Percentiles rank a stretch among this genome's conserved stretches.
These are phyloP conservation scores for Leucophenga maculata DNA, from an alignment of 2,888 invertebrate species.

Conservation along the genomic window DNA sequence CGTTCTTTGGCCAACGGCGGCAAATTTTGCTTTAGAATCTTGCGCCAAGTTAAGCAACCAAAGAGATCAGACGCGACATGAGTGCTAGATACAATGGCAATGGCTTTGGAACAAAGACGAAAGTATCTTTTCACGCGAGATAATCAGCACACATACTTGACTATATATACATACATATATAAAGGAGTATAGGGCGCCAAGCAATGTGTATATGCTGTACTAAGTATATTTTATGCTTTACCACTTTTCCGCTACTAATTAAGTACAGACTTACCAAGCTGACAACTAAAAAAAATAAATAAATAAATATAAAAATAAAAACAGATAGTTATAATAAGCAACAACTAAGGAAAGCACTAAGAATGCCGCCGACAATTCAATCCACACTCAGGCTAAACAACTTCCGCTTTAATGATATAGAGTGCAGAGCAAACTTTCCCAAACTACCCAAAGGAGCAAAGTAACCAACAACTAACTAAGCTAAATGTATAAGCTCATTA, in stretches of 20 bases:
- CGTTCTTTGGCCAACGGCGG: constrained; percentile 54
- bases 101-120: constrained; percentile 23
- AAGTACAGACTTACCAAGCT: constrained; percentile 50
- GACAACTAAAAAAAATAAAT: not conserved
- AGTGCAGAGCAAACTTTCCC: not conserved
- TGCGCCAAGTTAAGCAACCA: constrained; percentile 19
- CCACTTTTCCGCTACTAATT: constrained; percentile 60
- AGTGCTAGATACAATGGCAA: constrained; percentile 19
- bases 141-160: constrained; percentile 32
- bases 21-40: constrained; percentile 43
- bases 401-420: too few relatives aligned
- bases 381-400: too few relatives aligned
- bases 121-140: constrained; percentile 23
- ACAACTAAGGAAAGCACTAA: not conserved
- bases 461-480: constrained; percentile 8
- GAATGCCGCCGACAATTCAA: not conserved
- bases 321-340: not conserved
- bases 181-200: not conserved
- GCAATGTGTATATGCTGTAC: too few relatives aligned
- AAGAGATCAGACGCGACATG: constrained; percentile 41
- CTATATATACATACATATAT: constrained; percentile 19
- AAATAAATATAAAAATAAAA: constrained; percentile 3
- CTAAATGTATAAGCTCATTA: constrained; percentile 62
- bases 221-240: constrained; percentile 51
- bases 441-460: not conserved